phyloP scores from a whole-genome alignment of 2,113 vertebrate species.

The Trematomus loennbergii region DNA sequence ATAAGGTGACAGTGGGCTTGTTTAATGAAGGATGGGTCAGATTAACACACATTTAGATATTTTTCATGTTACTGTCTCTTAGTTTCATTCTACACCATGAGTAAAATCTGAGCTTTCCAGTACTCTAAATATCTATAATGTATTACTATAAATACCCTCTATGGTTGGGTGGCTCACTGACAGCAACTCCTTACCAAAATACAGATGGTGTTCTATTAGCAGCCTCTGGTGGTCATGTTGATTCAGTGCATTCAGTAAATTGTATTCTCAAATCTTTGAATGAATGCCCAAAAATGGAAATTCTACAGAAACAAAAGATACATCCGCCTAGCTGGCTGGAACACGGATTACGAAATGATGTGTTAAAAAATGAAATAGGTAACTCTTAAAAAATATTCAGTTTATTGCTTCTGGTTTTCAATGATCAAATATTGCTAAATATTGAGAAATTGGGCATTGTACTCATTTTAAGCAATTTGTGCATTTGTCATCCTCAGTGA shows the following conservation, averaged over 20 bases:
- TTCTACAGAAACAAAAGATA: not conserved
- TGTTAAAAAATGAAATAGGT: not conserved
- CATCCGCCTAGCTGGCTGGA: not conserved
- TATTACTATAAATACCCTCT: no score
- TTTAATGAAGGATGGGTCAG: not conserved
- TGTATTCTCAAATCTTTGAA: not conserved
- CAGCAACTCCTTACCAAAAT: not conserved
- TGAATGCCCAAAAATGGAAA: not conserved
- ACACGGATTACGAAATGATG: not conserved
- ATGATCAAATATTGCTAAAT: not conserved
- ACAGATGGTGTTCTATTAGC: not conserved
- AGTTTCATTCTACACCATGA: no score
- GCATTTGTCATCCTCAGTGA: constrained; percentile 60
- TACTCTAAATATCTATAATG: not conserved
- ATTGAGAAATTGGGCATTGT: not conserved
- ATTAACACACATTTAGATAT: not conserved
- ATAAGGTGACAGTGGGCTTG: not conserved
- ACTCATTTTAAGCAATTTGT: not conserved
- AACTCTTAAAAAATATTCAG: no score
- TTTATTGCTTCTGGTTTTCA: not conserved
- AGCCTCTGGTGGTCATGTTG: constrained; percentile 26
- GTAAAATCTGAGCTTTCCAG: no score
- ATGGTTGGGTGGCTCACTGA: not conserved
- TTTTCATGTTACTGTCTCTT: not conserved
- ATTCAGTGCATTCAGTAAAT: not conserved